Evolutionary conservation across 2,888 invertebrate species (phyloP).

Genomic region (Ametastegia equiseti): DNA sequence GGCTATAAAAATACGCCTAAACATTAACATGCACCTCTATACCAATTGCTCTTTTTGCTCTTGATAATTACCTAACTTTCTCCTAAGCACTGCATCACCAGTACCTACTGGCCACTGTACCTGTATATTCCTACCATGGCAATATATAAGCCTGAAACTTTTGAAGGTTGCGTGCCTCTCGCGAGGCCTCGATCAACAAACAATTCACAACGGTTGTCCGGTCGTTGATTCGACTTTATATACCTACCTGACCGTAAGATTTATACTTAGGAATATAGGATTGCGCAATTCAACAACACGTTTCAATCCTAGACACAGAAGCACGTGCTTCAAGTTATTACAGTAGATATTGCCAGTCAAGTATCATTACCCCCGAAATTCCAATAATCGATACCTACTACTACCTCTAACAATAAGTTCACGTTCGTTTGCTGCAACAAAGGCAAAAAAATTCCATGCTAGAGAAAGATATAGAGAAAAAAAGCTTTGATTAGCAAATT

Average conservation of each 20-base stretch:
- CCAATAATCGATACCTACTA: no score
- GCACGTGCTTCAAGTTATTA: background rate
- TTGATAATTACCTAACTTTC: conserved; percentile 47
- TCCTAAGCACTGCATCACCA: conserved; percentile 8
- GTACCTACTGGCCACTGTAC: background rate
- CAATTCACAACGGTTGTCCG: conserved; percentile 46
- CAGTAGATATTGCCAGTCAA: background rate
- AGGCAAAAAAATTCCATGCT: no score
- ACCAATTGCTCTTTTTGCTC: conserved; percentile 41
- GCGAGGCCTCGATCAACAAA: conserved; percentile 31
- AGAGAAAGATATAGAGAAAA: no score
- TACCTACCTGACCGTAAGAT: background rate
- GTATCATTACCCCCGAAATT: background rate
- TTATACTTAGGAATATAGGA: background rate
- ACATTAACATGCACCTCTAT: conserved; percentile 20
- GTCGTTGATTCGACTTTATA: conserved; percentile 42
- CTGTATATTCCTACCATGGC: background rate
- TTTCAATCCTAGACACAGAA: conserved; percentile 6
- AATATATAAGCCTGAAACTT: conserved; percentile 3
- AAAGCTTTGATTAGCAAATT: no score
- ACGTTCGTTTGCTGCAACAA: no score
- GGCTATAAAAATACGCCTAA: conserved; percentile 8
- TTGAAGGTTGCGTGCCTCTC: conserved; percentile 43
- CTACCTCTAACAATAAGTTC: no score
- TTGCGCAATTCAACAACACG: conserved; percentile 15